Conservation (phyloP, 2,797 vertebrate species). For the Spinus olivaceus region DNA sequence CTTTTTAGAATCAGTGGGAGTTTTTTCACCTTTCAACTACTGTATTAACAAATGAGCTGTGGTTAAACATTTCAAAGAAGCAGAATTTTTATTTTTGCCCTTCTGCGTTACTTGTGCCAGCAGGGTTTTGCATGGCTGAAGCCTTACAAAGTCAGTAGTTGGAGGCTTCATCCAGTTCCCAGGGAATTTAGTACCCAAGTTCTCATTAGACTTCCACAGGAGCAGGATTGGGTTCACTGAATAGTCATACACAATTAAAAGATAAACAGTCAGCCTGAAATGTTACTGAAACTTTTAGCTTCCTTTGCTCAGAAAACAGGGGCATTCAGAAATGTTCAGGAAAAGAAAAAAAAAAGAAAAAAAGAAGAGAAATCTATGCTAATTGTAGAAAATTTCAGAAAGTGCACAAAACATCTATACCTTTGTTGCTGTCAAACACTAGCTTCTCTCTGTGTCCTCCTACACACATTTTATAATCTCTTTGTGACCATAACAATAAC, state of each 20-base stretch:
- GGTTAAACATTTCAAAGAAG: constrained; percentile 8
- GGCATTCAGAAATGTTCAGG: not conserved
- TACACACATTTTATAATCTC: not conserved
- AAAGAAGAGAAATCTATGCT: not conserved
- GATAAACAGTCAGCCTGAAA: constrained; percentile 38
- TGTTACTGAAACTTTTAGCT: constrained; percentile 13
- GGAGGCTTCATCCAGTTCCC: constrained; percentile 34
- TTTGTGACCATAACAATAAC: not conserved
- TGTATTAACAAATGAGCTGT: not conserved
- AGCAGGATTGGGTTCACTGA: constrained; percentile 50
- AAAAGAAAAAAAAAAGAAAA: too few species aligned
- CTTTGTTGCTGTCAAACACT: not conserved
- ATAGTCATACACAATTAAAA: constrained; percentile 43
- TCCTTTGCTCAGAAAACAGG: not conserved
- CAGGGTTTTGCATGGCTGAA: constrained; percentile 61
- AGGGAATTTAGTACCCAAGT: constrained; percentile 25
- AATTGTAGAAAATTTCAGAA: not conserved
- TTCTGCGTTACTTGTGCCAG: constrained; percentile 13
- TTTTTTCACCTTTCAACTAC: constrained; percentile 10
- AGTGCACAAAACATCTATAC: not conserved
- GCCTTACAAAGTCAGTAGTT: constrained; percentile 48
- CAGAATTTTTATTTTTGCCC: constrained; percentile 45
- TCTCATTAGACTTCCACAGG: constrained; percentile 44
- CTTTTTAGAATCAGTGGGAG: not conserved
- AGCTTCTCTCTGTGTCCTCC: not conserved